These are phyloP conservation scores for Frankliniella fusca DNA, from an alignment of 2,888 invertebrate genomes.

Conservation along the genomic window DNA sequence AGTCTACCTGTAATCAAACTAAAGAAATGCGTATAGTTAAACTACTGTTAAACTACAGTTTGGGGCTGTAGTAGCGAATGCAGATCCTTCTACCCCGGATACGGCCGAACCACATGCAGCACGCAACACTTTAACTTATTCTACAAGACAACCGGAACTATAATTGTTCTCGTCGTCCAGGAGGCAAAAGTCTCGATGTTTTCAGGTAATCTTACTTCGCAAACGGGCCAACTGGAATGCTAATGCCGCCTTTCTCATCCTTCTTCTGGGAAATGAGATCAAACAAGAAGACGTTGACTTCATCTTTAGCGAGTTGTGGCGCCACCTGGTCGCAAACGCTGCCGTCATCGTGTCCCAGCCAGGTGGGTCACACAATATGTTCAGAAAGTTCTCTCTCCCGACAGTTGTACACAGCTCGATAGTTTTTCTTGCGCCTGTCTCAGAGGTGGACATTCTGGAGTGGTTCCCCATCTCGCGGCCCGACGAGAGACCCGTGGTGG, in stretches of 20 bases:
- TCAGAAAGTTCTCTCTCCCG: background rate
- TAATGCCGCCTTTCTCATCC: background rate
- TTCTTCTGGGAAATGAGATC: background rate
- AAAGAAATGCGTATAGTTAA: no score
- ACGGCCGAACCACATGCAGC: no score
- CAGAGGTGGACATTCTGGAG: background rate
- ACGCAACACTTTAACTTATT: no score
- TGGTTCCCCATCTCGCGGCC: background rate
- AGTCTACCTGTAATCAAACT: background rate
- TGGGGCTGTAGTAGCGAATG: no score
- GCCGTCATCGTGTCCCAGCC: background rate
- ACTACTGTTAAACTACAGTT: no score
- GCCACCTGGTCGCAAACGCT: background rate
- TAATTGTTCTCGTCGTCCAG: no score
- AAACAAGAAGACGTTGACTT: background rate
- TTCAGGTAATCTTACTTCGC: background rate
- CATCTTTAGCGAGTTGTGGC: background rate
- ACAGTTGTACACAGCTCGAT: background rate
- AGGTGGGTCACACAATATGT: background rate
- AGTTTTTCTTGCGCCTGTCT: background rate
- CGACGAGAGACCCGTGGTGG: background rate
- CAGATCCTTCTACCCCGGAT: no score
- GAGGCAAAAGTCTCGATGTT: background rate
- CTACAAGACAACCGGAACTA: no score
- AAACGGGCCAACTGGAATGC: background rate